Conservation (phyloP, 1,140 invertebrate genomes). For the Drosophila kohkoa region DNA sequence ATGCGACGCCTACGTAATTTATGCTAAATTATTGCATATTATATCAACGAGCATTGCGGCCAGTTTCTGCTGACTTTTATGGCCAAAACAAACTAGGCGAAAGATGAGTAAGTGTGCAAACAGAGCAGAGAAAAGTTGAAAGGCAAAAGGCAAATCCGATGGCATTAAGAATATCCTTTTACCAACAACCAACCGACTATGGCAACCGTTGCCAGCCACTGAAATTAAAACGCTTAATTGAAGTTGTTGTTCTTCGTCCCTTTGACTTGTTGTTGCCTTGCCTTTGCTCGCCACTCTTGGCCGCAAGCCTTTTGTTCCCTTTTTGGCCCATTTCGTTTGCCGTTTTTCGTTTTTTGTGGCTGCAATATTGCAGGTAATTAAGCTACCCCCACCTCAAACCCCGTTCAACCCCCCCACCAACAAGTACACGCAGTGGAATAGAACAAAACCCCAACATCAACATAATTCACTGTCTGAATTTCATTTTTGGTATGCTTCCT, state of each 20-base stretch:
- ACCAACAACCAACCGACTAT: constrained; percentile 2
- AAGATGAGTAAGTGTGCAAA: constrained; percentile 7
- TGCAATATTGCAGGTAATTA: constrained; percentile 81
- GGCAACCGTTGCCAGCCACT: constrained; percentile 54
- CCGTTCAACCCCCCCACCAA: neutral
- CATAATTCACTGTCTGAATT: constrained; percentile 76
- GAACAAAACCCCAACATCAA: constrained; percentile 37
- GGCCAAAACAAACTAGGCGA: constrained; percentile 23
- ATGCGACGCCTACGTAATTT: constrained; percentile 55
- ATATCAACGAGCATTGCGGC: constrained; percentile 52
- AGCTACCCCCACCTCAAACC: constrained; percentile 27
- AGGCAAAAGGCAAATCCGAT: constrained; percentile 54
- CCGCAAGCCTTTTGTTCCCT: constrained; percentile 33
- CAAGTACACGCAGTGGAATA: constrained; percentile 3
- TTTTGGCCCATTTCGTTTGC: constrained; percentile 35
- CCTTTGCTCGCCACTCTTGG: constrained; percentile 5
- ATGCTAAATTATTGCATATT: constrained; percentile 77
- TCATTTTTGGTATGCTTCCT: constrained; percentile 60
- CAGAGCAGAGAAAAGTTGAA: constrained; percentile 12
- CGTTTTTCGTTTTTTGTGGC: constrained; percentile 55
- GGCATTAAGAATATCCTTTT: constrained; percentile 61
- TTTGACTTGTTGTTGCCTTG: neutral
- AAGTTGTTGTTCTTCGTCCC: constrained; percentile 30
- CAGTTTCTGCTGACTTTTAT: constrained; percentile 28
- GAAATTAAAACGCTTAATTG: constrained; percentile 78